Base-by-base conservation (phyloP, 2,113 vertebrate species). In the Myodes glareolus region DNA sequence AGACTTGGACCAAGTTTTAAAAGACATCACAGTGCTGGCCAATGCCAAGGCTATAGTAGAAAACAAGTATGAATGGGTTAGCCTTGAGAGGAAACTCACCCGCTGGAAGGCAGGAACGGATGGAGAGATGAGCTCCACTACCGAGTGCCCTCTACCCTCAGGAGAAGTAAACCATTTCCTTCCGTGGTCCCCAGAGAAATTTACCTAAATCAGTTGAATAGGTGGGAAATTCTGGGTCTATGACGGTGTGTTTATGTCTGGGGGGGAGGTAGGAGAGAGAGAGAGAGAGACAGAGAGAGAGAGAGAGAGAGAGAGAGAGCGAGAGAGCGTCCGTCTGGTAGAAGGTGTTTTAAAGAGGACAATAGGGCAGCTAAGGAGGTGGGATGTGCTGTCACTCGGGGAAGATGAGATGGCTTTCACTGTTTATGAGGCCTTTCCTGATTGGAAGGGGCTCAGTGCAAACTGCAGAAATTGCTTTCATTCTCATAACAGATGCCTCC, bases 401-500 rank as follows among this genome's bases (percentile, higher is more conserved):
- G 67, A 50, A 92, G 88, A n/a, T 91, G 50, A 92, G 47, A 23
- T 80, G 45, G 39, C 72, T 73, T 93, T 81, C 52, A 96, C 90
- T 39, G 52, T n/a, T 77, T 82, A 14, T 19, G 72, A 94, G 61
- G 8, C 58, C 73, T 58, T 94, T 70, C 58, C 77, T 68, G 65
- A 50, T 75, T 16, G n/a, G 8, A 90, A 76, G 78, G 27, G 76
- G 50, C 65, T 73, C 17, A 1, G 45, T 45, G 36, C n/a, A 88
- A 73, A 68, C 21, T 73, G 78, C 52, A 77, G 88, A 96, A 94
- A 85, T 36, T 23, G 85, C 90, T 63, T 92, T 42, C 70, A 13
- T 91, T 89, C 95, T 97, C 73, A 2, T 88, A 86, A 78, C 72
- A 88, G 89, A 73, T 70, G 55, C 94, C 19, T 36, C 81, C 82